Conservation (phyloP, 2,797 vertebrate species). For the Acropternis orthonyx region DNA sequence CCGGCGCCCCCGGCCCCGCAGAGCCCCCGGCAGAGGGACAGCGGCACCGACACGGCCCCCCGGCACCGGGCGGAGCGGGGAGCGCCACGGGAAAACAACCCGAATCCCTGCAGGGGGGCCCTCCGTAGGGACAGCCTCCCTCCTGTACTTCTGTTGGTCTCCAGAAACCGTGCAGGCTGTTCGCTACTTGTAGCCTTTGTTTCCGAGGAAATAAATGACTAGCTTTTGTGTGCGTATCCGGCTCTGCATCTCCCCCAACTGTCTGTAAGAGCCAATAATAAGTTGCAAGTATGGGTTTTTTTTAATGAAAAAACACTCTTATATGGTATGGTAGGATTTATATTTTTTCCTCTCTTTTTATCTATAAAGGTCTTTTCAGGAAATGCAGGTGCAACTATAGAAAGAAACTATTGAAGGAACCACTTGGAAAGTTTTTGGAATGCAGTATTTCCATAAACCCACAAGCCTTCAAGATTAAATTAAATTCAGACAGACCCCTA, state of each 20-base stretch:
- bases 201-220: not conserved
- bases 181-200: not conserved
- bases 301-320: not conserved
- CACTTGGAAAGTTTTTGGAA: not conserved
- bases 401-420: not conserved
- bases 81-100: rapidly evolving
- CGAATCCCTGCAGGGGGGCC: rapidly evolving
- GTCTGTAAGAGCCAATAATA: not conserved
- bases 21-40: no score
- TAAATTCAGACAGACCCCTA: not conserved
- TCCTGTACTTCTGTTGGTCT: no score
- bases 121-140: rapidly evolving
- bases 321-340: not conserved
- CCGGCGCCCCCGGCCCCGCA: no score
- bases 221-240: rapidly evolving
- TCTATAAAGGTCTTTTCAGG: not conserved
- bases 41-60: no score
- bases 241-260: not conserved
- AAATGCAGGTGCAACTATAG: not conserved
- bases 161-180: rapidly evolving
- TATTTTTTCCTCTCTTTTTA: not conserved
- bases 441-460: not conserved
- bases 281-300: not conserved
- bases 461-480: not conserved
- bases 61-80: no score